Evolutionary conservation across 2,113 vertebrate species (phyloP).

Genomic region (Prolemur simus): DNA sequence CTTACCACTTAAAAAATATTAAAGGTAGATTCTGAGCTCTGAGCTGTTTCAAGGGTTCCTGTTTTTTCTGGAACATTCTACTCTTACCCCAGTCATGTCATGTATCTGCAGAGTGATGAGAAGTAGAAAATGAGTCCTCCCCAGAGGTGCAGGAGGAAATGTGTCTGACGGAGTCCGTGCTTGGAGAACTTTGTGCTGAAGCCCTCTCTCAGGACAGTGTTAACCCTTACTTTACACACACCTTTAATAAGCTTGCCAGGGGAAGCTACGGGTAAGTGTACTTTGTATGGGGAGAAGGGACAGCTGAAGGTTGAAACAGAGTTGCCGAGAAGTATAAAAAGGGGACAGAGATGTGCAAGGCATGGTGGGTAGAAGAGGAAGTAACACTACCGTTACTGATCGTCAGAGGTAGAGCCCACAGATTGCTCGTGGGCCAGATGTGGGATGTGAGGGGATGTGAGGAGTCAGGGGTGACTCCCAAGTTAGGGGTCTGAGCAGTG

Average conservation of each 20-base stretch:
- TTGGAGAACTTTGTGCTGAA: not conserved
- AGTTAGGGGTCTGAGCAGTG: not conserved
- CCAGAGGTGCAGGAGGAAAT: not conserved
- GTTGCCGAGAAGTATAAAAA: not conserved
- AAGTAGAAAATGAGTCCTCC: not conserved
- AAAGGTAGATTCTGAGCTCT: not conserved
- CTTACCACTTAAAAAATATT: not conserved
- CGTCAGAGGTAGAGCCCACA: not conserved
- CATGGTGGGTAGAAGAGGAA: not conserved
- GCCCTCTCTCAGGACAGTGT: no score
- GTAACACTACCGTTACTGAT: not conserved
- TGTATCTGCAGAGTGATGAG: not conserved
- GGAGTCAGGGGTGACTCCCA: not conserved
- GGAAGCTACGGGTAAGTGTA: not conserved
- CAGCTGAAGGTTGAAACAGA: not conserved
- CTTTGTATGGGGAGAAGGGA: not conserved
- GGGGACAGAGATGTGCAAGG: not conserved
- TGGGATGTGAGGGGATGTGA: not conserved
- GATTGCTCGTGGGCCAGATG: not conserved
- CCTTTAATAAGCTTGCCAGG: not conserved
- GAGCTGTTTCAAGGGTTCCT: not conserved
- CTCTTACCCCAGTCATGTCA: not conserved
- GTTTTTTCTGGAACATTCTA: not conserved
- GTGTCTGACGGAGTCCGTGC: not conserved
- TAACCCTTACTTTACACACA: not conserved